Evolutionary conservation across 2,888 invertebrate genomes (phyloP), one percentile per base, ranked within the genome.

Genomic region (Pinctada fucata): DNA sequence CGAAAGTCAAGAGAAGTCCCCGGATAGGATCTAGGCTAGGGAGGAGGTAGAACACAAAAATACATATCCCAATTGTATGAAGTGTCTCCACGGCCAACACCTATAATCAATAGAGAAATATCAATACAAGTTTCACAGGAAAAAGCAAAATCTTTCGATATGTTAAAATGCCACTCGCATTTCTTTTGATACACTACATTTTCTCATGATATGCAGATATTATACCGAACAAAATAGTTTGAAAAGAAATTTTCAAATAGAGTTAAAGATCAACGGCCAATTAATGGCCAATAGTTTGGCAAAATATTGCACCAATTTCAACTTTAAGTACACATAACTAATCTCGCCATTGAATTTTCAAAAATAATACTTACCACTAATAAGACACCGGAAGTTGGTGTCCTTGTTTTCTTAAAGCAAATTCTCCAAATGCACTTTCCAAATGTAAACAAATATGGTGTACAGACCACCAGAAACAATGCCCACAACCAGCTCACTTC

Each of bases 1-100:
- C 98, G 92, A 98, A 98, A 49, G 98, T 98, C 84, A 99, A 94
- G 97, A 98, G 98, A 63, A 97, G 97, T 66, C 97, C 98, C 92
- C 97, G 97, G 76, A 98, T 96, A 3, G 97, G 97, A 93, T 99
- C 98, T 86, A 99, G 93, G 90, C 97, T 96, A 0, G 99, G 99
- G 72, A 99, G 94, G 70, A 99, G 95, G 82, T 95, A 95, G 92
- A 97, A 97, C 89, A 97, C 95, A 84, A 99, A 94, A 65, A 98
- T 92, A 0, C 96, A 97, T 84, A 97, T 93, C 51, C 99, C 99
- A 79, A 97, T 93, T 0, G 97, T 96, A 91, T 98, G 97, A 72
- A 97, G 94, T 2, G 97, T 96, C 93, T 99, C 99, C 91, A 97
- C 95, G 70, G 97, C 89, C 85, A 96, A 95, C 75, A 97, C 91